Conservation (phyloP, 2,113 vertebrate species). For the Eubucco bourcierii region DNA sequence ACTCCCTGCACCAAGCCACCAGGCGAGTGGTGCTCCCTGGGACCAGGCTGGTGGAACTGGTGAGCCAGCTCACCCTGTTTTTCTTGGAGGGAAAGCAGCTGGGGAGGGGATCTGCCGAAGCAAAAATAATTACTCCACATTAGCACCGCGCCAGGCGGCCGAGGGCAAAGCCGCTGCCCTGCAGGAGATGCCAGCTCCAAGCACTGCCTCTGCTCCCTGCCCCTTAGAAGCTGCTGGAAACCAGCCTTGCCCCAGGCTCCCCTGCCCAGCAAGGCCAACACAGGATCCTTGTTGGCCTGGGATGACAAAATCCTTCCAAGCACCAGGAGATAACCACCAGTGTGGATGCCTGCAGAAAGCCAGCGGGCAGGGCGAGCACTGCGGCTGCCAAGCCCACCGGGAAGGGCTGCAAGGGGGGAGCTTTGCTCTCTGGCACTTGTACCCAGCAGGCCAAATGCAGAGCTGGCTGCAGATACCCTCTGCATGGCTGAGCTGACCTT, state of each 20-base stretch:
- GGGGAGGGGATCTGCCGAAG: background rate
- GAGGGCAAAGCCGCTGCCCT: background rate
- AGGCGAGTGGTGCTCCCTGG: background rate
- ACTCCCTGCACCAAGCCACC: background rate
- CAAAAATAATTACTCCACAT: conserved; percentile 37
- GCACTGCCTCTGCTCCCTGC: background rate
- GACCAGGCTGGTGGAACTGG: conserved; percentile 23
- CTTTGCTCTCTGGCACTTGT: background rate
- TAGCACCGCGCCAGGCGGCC: conserved; percentile 27
- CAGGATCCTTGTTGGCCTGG: background rate
- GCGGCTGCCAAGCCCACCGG: conserved; percentile 63
- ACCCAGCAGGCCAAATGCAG: background rate
- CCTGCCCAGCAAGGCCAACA: background rate
- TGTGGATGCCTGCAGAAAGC: conserved; percentile 7
- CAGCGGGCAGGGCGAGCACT: background rate
- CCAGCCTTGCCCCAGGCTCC: background rate
- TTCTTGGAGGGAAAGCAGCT: conserved; percentile 21
- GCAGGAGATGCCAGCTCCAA: background rate
- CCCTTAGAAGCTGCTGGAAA: background rate
- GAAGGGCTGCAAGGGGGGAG: conserved; percentile 44
- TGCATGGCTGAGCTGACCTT: background rate
- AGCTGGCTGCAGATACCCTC: background rate
- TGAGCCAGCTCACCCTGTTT: conserved; percentile 30
- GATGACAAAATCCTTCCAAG: conserved; percentile 41
- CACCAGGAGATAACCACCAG: conserved; percentile 44